Percentiles rank a stretch among this genome's conserved stretches.
Conservation (phyloP, 2,113 vertebrate genomes). For the Lepus timidus region DNA sequence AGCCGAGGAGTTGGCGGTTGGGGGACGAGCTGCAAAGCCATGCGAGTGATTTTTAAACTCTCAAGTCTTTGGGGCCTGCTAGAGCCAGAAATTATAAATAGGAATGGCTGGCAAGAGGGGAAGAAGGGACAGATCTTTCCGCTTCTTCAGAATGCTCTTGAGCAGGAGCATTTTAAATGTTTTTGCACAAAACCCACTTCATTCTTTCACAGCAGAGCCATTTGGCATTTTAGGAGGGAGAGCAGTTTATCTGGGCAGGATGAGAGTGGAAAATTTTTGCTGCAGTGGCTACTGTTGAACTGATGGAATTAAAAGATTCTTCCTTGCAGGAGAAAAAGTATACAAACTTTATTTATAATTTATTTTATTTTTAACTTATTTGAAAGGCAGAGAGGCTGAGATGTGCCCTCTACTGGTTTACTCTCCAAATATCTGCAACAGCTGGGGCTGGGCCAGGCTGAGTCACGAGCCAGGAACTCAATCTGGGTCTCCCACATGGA, state of each 20-base stretch:
- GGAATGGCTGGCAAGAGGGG: not conserved
- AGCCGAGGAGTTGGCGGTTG: accelerated
- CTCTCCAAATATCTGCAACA: too few relatives aligned
- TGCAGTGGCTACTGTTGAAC: not conserved
- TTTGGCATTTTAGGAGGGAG: not conserved
- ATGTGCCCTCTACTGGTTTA: too few relatives aligned
- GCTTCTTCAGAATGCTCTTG: not conserved
- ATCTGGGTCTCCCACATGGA: too few relatives aligned
- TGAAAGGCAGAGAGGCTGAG: too few relatives aligned
- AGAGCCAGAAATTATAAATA: constrained; percentile 14
- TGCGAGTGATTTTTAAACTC: constrained; percentile 40
- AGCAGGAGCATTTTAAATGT: not conserved
- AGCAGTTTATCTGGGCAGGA: not conserved
- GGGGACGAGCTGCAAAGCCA: not conserved
- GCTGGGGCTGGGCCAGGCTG: too few relatives aligned
- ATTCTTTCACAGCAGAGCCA: not conserved
- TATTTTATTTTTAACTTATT: not conserved
- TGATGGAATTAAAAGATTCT: not conserved
- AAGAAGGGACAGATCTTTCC: not conserved
- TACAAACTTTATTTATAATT: not conserved
- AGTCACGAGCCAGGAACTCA: too few relatives aligned
- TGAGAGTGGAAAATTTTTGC: constrained; percentile 29
- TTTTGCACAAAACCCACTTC: not conserved
- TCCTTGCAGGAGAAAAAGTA: not conserved
- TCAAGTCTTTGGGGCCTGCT: not conserved